A percentile compares a stretch with the other conserved stretches of the same genome.
Evolutionary conservation across 2,797 vertebrate species (phyloP).

Genomic region (Lutjanus argentimaculatus): DNA sequence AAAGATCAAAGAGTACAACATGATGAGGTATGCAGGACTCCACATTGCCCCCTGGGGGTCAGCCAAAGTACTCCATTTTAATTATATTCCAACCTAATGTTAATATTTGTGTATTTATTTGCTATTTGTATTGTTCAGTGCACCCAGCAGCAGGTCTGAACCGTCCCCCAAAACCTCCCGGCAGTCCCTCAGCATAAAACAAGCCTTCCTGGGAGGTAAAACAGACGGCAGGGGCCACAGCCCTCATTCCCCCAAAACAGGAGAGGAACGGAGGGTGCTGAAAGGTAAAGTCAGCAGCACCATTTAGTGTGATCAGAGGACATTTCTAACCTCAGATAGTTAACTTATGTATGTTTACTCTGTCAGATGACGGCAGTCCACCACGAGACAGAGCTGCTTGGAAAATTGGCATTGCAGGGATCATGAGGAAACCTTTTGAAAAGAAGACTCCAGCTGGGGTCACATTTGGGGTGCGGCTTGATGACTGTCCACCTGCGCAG

Average conservation of each 20-base stretch:
- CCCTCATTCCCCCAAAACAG: constrained; percentile 92
- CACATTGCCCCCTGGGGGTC: constrained; percentile 22
- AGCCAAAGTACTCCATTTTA: neutral
- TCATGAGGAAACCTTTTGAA: constrained; percentile 95
- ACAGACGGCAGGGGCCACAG: constrained; percentile 89
- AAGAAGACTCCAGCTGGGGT: constrained; percentile 92
- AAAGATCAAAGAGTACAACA: constrained; percentile 97
- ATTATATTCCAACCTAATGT: neutral
- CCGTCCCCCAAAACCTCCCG: constrained; percentile 92
- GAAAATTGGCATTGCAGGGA: constrained; percentile 94
- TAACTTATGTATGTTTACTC: constrained; percentile 23
- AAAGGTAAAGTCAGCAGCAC: constrained; percentile 84
- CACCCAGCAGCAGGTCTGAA: constrained; percentile 91
- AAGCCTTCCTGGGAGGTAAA: constrained; percentile 91
- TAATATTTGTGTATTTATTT: constrained; percentile 22
- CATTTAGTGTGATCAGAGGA: neutral
- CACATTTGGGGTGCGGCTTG: constrained; percentile 95
- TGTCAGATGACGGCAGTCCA: constrained; percentile 95
- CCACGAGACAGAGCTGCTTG: constrained; percentile 94
- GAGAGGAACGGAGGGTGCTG: constrained; percentile 90
- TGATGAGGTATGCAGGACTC: constrained; percentile 91
- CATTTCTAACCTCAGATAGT: neutral
- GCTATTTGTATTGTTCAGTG: constrained; percentile 72
- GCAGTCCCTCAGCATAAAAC: constrained; percentile 93
- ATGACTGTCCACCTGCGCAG: constrained; percentile 94